These are phyloP conservation scores for Lobophora halterata DNA, from an alignment of 2,888 invertebrate genomes.

Conservation along the genomic window DNA sequence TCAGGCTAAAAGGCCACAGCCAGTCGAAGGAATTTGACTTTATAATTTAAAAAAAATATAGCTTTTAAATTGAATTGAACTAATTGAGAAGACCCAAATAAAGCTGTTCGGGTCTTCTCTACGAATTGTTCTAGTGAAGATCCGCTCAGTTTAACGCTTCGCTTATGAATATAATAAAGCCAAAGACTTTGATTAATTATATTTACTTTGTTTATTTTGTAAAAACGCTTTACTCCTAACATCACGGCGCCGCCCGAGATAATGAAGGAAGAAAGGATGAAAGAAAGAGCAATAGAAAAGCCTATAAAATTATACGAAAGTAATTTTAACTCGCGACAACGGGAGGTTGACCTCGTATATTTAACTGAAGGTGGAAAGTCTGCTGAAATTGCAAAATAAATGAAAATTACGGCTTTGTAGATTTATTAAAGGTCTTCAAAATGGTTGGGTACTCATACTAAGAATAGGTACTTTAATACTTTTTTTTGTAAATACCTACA, in stretches of 20 bases:
- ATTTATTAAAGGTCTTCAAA: no score
- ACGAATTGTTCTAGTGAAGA: no score
- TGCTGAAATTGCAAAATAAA: background rate
- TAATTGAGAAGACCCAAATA: no score
- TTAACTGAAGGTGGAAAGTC: background rate
- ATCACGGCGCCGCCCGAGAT: slow-evolving; percentile 17
- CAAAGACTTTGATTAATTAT: slow-evolving; percentile 59
- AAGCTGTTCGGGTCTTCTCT: no score
- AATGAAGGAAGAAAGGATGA: slow-evolving; percentile 24
- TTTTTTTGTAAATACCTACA: no score
- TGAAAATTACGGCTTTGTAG: background rate
- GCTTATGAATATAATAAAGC: background rate
- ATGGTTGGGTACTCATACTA: no score
- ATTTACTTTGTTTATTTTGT: slow-evolving; percentile 33
- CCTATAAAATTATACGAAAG: slow-evolving; percentile 32
- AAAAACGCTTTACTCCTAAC: slow-evolving; percentile 21
- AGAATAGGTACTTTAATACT: no score
- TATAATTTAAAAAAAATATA: no score
- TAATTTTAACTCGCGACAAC: slow-evolving; percentile 31
- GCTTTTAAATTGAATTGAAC: no score
- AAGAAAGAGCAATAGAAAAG: slow-evolving; percentile 27
- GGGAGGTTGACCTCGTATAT: slow-evolving; percentile 16
- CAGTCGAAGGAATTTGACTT: no score
- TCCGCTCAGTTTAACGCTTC: slow-evolving; percentile 8
- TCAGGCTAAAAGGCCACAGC: no score